Evolutionary conservation across 2,113 vertebrate genomes (phyloP), one percentile per base, ranked within the genome.

Genomic region (Centropristis striata): DNA sequence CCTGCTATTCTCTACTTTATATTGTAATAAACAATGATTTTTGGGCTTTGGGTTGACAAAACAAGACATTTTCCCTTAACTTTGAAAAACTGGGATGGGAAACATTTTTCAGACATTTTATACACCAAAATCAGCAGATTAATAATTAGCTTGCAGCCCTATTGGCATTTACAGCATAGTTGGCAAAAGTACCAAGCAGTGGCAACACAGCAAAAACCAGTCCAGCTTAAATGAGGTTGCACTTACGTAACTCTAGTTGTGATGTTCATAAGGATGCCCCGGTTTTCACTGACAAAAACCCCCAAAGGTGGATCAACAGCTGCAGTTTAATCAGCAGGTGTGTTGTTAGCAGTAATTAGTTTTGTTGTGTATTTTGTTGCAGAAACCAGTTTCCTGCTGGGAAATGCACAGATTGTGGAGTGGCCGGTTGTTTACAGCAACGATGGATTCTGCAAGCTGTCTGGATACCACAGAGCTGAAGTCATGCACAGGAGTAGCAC

Each of bases 351-450:
- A 4, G 8, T 36, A 18, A 37, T 8, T 18, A 12, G 3, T 58
- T 67, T 59, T 66, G 8, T 70, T 14, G 28, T 50, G 41, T 53
- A 11, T 66, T 46, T 84, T 71, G 54, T 42, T 80, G 54, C 91
- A 99, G 98, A 99, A 94, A 99, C 97, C 68, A 99, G 98, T 92
- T 99, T 99, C 95, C 89, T 99, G 87, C 90, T 99, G 95, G 98
- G 98, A 86, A 99, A 99, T 65, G 98, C 98, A 55, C 98, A 99
- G 92, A 98, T 99, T 32, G 94, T 99, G 91, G 97, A 99, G 68
- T 99, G 98, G 98, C 98, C 98, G 0, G 96, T 99, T 91, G 98
- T 99, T 70, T 99, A 99, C 86, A 99, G 98, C 96, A 99, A 99
- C 94, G 98, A 99, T 94, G 98, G 98, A 81, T 99, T 99, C 93